Percentiles rank a stretch among this genome's conserved stretches.
Conservation (phyloP, 2,113 vertebrate species). For the Clarias macrocephalus region DNA sequence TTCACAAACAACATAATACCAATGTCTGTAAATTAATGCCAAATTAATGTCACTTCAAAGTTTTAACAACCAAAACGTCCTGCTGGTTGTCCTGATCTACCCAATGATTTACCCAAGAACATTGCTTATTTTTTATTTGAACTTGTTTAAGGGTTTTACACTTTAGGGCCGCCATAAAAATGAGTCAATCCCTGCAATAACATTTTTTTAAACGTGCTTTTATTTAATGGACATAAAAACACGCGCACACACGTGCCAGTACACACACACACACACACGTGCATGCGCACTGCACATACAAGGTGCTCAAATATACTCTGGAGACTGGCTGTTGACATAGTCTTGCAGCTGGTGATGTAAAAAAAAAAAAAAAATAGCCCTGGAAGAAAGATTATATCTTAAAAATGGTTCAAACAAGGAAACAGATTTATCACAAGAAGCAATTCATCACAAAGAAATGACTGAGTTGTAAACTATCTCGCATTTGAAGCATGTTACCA, state of each 20-base stretch:
- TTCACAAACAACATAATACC: no score
- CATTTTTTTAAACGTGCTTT: not conserved
- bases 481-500: slow-evolving; percentile 8
- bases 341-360: not conserved
- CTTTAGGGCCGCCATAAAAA: not conserved
- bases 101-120: no score
- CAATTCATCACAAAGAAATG: slow-evolving; percentile 5
- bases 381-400: slow-evolving; percentile 6
- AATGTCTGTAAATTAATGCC: no score
- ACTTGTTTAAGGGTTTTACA: no score
- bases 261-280: not conserved
- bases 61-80: no score
- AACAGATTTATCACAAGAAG: slow-evolving; percentile 37
- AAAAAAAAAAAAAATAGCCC: slow-evolving; percentile 4
- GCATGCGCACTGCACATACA: slow-evolving; percentile 41
- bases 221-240: not conserved
- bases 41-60: no score
- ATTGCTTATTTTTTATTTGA: no score
- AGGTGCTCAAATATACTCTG: slow-evolving; percentile 49
- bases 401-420: slow-evolving; percentile 12
- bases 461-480: not conserved
- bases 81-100: no score
- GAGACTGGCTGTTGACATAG: slow-evolving; percentile 51
- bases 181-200: not conserved
- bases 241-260: not conserved